These are phyloP conservation scores for Rhingia campestris DNA, from an alignment of 2,888 invertebrate species.

Conservation along the genomic window DNA sequence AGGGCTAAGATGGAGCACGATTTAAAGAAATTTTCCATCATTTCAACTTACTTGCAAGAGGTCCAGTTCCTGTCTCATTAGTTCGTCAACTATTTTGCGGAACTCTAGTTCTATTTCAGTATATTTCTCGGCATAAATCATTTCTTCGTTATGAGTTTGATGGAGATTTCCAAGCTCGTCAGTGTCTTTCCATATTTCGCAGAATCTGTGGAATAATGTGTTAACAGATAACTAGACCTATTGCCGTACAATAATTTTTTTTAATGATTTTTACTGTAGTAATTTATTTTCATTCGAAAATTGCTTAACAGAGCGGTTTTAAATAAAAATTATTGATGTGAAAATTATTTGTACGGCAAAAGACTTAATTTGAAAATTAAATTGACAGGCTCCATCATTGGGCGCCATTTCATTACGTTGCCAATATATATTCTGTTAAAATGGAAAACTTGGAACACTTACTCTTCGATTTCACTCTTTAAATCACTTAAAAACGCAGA, in stretches of 20 bases:
- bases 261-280: too few relatives aligned
- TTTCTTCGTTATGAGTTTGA: slow-evolving; percentile 91
- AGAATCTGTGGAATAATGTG: slow-evolving; percentile 83
- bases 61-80: slow-evolving; percentile 88
- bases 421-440: neutral
- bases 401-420: neutral
- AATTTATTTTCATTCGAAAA: too few relatives aligned
- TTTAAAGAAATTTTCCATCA: too few relatives aligned
- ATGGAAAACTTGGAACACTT: slow-evolving; percentile 75
- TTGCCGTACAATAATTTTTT: too few relatives aligned
- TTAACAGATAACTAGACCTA: too few relatives aligned
- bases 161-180: slow-evolving; percentile 89
- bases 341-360: neutral
- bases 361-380: neutral
- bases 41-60: slow-evolving; percentile 84
- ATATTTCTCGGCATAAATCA: slow-evolving; percentile 93
- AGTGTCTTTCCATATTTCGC: slow-evolving; percentile 92
- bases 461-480: slow-evolving; percentile 89
- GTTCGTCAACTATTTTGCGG: slow-evolving; percentile 90
- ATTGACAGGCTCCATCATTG: neutral
- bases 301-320: too few relatives aligned
- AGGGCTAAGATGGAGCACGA: too few relatives aligned
- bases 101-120: slow-evolving; percentile 92
- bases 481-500: slow-evolving; percentile 90
- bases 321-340: too few relatives aligned